Evolutionary conservation across 2,888 invertebrate species (phyloP), one percentile per base, ranked within the genome.

Genomic region (Hyalella azteca): DNA sequence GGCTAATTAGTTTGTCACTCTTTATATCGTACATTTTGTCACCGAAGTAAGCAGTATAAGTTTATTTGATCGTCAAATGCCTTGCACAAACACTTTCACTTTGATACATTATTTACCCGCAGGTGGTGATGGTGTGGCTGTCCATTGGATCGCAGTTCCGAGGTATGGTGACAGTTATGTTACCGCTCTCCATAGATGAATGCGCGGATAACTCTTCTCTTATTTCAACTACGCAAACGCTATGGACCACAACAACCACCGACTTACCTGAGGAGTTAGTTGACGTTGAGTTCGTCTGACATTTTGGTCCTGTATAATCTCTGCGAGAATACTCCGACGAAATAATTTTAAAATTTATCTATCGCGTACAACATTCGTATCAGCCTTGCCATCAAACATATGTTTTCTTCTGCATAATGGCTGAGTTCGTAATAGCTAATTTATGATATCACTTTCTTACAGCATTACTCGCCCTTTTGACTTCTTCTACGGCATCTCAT

Each of bases 61-160:
- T n/a, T n/a, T n/a, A 11, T 45, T 15, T 45, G 15, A 11, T 45
- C 45, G 45, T 45, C 15, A n/a, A n/a, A 15, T 45, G 15, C 45
- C 45, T 11, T 45, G 15, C 15, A 15, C 45, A 45, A 45, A 11
- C 45, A 45, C 13, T 39, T 66, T 15, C 5, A 0, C 66, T 15
- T 36, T 19, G 9, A 66, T 1, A n/a, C 36, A 3, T 36, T 66
- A 13, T 59, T 59, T 3, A 22, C 13, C 5, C 19, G 3, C 66
- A 66, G 66, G 36, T 36, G 39, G 7, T 66, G 2, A 66, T 66
- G 66, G 66, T 66, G 66, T 66, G 66, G 66, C 66, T 66, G 7
- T 36, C 66, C 3, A 32, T 66, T 4, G 66, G 66, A 2, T 66
- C 66, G 36, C 66, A 66, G 36, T 36, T 66, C 7, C 19, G 36